Evolutionary conservation across 2,888 invertebrate genomes (phyloP).

Genomic region (Byasa hedistus): DNA sequence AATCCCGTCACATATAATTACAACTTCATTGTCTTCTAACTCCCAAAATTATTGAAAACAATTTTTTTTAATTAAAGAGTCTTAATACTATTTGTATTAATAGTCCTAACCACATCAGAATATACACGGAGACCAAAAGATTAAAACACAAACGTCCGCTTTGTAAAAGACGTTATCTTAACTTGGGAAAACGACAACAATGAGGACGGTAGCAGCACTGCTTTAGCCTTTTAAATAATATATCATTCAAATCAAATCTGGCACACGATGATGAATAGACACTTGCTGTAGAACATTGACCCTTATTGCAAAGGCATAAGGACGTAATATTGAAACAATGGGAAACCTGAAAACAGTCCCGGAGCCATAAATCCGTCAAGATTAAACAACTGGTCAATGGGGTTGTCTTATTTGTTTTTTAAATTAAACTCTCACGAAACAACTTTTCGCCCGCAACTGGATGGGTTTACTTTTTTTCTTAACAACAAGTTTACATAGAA

Average conservation of each 20-base stretch:
- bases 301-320: conserved; percentile 32
- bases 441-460: conserved; percentile 45
- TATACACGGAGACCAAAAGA: conserved; percentile 26
- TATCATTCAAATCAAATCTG: conserved; percentile 42
- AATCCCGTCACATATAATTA: no score
- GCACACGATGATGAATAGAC: conserved; percentile 32
- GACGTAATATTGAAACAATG: conserved; percentile 32
- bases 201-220: conserved; percentile 43
- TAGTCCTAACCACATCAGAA: background rate
- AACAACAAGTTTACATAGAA: conserved; percentile 66
- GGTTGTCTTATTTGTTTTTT: conserved; percentile 37
- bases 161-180: conserved; percentile 34
- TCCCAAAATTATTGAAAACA: background rate
- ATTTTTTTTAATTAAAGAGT: background rate
- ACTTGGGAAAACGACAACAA: conserved; percentile 35
- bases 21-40: no score
- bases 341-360: conserved; percentile 41
- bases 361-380: conserved; percentile 55
- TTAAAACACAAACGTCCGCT: conserved; percentile 36
- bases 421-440: conserved; percentile 36
- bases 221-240: conserved; percentile 37
- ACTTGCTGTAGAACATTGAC: conserved; percentile 33
- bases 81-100: background rate
- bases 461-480: conserved; percentile 53
- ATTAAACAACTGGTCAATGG: conserved; percentile 47